Percentiles rank a stretch among this genome's conserved stretches.
Conservation (phyloP, 1,140 invertebrate species). For the Magallana ariakensis region DNA sequence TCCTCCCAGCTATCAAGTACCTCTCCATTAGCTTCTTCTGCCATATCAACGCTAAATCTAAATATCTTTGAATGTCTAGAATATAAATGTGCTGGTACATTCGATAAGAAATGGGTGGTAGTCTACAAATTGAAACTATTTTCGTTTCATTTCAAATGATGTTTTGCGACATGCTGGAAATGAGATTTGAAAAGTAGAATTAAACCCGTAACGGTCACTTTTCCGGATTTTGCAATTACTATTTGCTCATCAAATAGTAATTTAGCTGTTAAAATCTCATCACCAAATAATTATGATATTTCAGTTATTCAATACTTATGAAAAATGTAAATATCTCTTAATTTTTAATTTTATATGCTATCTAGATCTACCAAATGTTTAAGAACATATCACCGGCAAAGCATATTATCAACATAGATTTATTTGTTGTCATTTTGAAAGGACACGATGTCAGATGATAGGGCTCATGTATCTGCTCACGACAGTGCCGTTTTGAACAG, state of each 20-base stretch:
- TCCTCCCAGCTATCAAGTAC: constrained; percentile 27
- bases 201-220: too few relatives aligned
- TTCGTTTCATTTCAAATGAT: constrained; percentile 25
- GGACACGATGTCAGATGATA: background rate
- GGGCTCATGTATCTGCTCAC: constrained; percentile 64
- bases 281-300: too few relatives aligned
- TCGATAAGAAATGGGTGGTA: background rate
- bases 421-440: constrained; percentile 14
- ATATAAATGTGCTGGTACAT: background rate
- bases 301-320: too few relatives aligned
- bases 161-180: background rate
- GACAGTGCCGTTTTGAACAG: constrained; percentile 71
- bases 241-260: too few relatives aligned
- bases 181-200: background rate
- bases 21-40: constrained; percentile 17
- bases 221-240: too few relatives aligned
- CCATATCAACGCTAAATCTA: background rate
- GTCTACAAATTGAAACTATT: background rate
- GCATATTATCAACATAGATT: background rate
- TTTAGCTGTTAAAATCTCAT: too few relatives aligned
- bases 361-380: background rate
- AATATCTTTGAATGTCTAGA: background rate
- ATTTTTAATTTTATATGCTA: too few relatives aligned
- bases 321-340: too few relatives aligned
- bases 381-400: background rate